A percentile compares a stretch with the other conserved stretches of the same genome.
Conservation (phyloP, 2,113 vertebrate genomes). For the Callospermophilus lateralis region DNA sequence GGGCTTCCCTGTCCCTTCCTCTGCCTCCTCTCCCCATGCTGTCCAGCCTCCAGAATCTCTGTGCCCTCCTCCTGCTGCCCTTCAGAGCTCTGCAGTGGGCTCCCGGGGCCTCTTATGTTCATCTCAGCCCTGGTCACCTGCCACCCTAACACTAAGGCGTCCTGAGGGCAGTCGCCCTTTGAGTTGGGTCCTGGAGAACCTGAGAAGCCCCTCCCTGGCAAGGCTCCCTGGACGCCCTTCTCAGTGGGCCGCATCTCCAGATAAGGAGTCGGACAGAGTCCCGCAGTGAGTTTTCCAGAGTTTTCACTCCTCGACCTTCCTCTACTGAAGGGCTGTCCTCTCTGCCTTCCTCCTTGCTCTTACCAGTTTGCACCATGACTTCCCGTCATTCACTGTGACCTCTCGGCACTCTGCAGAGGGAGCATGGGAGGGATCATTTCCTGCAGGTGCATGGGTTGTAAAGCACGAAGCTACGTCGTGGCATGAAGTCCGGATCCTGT, state of each 20-base stretch:
- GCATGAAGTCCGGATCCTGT: neutral
- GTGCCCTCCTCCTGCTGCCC: too few species aligned
- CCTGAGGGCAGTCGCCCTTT: too few species aligned
- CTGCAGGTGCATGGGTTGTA: neutral
- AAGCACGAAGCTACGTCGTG: neutral
- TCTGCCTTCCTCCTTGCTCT: neutral
- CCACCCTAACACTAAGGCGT: fast-evolving
- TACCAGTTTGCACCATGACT: neutral
- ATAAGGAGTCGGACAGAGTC: too few species aligned
- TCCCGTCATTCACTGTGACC: neutral
- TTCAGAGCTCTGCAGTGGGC: too few species aligned
- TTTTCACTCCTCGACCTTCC: too few species aligned
- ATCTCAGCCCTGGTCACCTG: neutral
- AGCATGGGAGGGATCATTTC: neutral
- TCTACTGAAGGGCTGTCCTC: neutral
- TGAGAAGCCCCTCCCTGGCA: neutral
- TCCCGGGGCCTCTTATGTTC: neutral
- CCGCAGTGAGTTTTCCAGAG: too few species aligned
- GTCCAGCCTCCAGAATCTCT: neutral
- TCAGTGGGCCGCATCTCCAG: too few species aligned
- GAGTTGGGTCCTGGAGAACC: neutral
- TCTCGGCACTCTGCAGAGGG: neutral
- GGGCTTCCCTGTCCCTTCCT: neutral
- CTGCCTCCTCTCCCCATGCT: neutral
- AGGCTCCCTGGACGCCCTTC: neutral